Evolutionary conservation across 2,797 vertebrate species (phyloP).

Genomic region (Dermochelys coriacea): DNA sequence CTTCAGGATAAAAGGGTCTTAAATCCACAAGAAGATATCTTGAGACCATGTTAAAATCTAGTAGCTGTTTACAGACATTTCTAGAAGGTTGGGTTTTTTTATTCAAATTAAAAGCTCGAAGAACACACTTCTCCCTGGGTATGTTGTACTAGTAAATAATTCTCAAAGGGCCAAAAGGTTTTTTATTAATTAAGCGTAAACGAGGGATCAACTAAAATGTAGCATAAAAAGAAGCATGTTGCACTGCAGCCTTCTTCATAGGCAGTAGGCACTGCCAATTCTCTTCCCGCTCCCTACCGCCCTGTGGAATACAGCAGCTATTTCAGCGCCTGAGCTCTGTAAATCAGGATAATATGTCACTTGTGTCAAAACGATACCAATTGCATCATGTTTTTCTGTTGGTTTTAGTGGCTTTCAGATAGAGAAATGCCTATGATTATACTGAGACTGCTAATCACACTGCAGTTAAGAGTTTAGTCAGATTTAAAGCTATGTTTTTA

Average conservation of each 20-base stretch:
- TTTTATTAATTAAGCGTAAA: background rate
- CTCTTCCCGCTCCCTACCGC: background rate
- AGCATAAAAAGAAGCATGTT: rapidly evolving
- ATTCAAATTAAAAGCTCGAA: background rate
- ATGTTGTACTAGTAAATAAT: background rate
- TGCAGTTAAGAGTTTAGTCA: rapidly evolving
- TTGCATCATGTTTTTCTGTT: rapidly evolving
- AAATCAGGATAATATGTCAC: background rate
- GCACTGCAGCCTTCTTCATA: background rate
- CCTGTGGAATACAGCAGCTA: background rate
- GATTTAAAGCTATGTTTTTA: background rate
- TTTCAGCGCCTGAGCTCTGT: background rate
- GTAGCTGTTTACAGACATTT: background rate
- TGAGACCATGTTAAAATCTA: background rate
- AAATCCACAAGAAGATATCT: background rate
- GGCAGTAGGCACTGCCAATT: background rate
- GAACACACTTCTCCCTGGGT: background rate
- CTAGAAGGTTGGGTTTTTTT: background rate
- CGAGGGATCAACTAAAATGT: background rate
- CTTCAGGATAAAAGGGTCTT: background rate
- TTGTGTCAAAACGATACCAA: rapidly evolving
- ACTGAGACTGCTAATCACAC: background rate
- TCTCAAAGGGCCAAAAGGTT: rapidly evolving
- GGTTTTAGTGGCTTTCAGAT: rapidly evolving
- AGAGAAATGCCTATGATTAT: background rate